Conservation (phyloP, 2,113 vertebrate species). For the Misgurnus mizolepis region DNA sequence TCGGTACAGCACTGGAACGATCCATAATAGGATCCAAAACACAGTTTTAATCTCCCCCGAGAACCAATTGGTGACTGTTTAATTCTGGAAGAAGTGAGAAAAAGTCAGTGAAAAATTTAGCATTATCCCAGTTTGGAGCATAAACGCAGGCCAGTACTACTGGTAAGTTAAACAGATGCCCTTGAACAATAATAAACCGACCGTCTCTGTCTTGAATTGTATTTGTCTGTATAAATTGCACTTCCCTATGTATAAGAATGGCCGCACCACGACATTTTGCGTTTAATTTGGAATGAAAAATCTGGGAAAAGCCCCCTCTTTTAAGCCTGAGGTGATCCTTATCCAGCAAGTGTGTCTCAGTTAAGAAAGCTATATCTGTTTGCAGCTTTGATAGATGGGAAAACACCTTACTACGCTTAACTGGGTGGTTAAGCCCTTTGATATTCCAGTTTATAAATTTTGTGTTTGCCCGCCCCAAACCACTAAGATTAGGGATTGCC, state of each 20-base stretch:
- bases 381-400: too few species aligned
- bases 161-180: neutral
- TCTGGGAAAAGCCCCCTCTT: neutral
- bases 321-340: neutral
- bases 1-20: too few species aligned
- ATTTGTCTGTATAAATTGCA: neutral
- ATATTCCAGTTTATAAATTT: too few species aligned
- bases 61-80: neutral
- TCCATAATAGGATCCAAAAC: neutral
- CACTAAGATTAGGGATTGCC: too few species aligned
- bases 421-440: too few species aligned
- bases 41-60: neutral
- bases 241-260: neutral
- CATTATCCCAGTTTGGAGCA: neutral
- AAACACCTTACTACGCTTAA: too few species aligned
- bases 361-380: too few species aligned
- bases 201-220: too few species aligned
- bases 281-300: slow-evolving; percentile 2
- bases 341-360: too few species aligned
- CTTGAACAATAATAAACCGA: neutral
- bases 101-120: neutral
- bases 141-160: neutral
- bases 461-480: too few species aligned
- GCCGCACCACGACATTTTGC: neutral
- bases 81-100: neutral